Percentiles rank a stretch among this genome's conserved stretches.
phyloP scores from a whole-genome alignment of 2,888 invertebrate species.

The Buathra laborator region DNA sequence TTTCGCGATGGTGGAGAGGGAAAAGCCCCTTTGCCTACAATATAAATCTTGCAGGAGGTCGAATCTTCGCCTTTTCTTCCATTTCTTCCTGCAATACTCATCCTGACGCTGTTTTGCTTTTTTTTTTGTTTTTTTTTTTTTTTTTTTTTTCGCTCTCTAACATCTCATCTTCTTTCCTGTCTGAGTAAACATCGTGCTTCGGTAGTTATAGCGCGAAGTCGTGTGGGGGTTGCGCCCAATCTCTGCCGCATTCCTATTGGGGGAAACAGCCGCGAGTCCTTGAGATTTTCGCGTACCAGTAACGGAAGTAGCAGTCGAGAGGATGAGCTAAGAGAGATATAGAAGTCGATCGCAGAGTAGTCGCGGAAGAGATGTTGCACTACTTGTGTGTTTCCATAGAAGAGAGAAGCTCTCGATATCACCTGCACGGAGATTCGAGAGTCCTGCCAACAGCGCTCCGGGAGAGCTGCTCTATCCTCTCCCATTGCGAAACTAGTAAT shows the following conservation, averaged over 20 bases:
- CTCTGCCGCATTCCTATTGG: slow-evolving; percentile 22
- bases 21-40: slow-evolving; percentile 59
- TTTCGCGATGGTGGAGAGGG: slow-evolving; percentile 51
- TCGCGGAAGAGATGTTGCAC: neutral
- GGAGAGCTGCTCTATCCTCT: slow-evolving; percentile 6
- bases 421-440: slow-evolving; percentile 75
- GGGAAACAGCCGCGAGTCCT: neutral
- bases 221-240: slow-evolving; percentile 28
- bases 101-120: slow-evolving; percentile 32
- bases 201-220: slow-evolving; percentile 72
- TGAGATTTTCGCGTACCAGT: slow-evolving; percentile 21
- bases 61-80: slow-evolving; percentile 63
- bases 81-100: slow-evolving; percentile 36
- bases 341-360: neutral
- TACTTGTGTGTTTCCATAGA: neutral
- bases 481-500: slow-evolving; percentile 50
- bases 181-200: slow-evolving; percentile 79
- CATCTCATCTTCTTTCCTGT: slow-evolving; percentile 67
- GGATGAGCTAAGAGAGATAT: slow-evolving; percentile 20
- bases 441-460: slow-evolving; percentile 67
- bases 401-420: slow-evolving; percentile 69
- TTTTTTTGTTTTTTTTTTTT: slow-evolving; percentile 39
- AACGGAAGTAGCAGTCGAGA: slow-evolving; percentile 1
- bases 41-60: slow-evolving; percentile 69
- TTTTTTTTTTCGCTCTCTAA: slow-evolving; percentile 40